These are phyloP conservation scores for Trichogramma pretiosum DNA, from an alignment of 1,140 invertebrate genomes.

Conservation along the genomic window DNA sequence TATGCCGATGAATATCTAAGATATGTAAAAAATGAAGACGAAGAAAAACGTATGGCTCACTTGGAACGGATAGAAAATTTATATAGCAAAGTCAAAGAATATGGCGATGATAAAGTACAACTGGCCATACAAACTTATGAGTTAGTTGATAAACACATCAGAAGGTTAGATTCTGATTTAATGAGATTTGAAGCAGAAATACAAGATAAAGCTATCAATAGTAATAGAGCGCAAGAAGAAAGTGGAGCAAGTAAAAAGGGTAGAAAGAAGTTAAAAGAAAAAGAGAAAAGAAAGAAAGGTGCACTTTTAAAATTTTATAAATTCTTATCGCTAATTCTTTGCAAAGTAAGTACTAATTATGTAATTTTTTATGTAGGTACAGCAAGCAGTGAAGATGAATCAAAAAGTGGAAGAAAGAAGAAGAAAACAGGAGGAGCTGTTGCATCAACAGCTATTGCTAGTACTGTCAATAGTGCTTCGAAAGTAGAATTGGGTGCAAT, in stretches of 20 bases:
- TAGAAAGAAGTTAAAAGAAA: constrained; percentile 63
- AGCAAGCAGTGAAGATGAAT: constrained; percentile 49
- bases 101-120: constrained; percentile 95
- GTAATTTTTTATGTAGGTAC: constrained; percentile 20
- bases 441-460: constrained; percentile 39
- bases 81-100: constrained; percentile 87
- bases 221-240: constrained; percentile 56
- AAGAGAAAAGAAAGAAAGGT: constrained; percentile 50
- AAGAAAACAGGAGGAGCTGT: constrained; percentile 59
- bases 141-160: constrained; percentile 96
- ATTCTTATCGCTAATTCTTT: background rate
- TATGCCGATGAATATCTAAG: constrained; percentile 76
- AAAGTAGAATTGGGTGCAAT: constrained; percentile 46
- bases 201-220: constrained; percentile 80
- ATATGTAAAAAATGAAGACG: constrained; percentile 52
- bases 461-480: constrained; percentile 46
- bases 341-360: background rate
- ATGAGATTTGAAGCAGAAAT: constrained; percentile 94
- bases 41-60: constrained; percentile 75
- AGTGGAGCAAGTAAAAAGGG: constrained; percentile 52
- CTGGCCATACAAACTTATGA: constrained; percentile 97
- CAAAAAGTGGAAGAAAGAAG: constrained; percentile 52
- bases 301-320: constrained; percentile 33
- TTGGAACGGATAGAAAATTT: constrained; percentile 75
- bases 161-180: constrained; percentile 88